Percentiles rank a stretch among this genome's conserved stretches.
phyloP scores from a whole-genome alignment of 2,888 invertebrate species.

The Nomada ruficornis region DNA sequence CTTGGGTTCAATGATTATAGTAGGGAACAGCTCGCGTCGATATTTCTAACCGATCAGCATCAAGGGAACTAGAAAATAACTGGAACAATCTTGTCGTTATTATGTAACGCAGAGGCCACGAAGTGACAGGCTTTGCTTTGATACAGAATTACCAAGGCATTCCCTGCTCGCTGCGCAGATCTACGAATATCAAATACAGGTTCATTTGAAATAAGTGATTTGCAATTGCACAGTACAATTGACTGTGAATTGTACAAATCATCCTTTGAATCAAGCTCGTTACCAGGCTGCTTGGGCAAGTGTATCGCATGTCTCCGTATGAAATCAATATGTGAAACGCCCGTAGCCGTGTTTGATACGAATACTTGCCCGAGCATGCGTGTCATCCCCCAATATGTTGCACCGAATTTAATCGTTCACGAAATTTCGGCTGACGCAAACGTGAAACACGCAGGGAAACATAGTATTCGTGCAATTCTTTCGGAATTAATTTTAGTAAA shows the following conservation, averaged over 20 bases:
- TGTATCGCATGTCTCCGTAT: conserved; percentile 32
- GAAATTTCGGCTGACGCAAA: conserved; percentile 34
- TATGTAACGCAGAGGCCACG: not conserved
- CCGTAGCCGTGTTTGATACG: conserved; percentile 18
- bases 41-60: not conserved
- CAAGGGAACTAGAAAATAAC: not conserved
- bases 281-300: conserved; percentile 22
- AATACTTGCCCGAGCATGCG: conserved; percentile 13
- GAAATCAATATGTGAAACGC: conserved; percentile 54
- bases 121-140: conserved; percentile 11
- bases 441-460: not conserved
- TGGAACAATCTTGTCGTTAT: conserved; percentile 1
- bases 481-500: not conserved
- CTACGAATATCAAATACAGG: not conserved
- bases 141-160: conserved; percentile 17
- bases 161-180: conserved; percentile 11
- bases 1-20: not conserved
- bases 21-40: not conserved
- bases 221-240: conserved; percentile 25
- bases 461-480: conserved; percentile 28
- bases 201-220: conserved; percentile 43
- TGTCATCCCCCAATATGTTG: conserved; percentile 28
- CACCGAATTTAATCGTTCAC: conserved; percentile 55
- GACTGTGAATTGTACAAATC: conserved; percentile 51
- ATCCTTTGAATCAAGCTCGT: conserved; percentile 57